Evolutionary conservation across 2,888 invertebrate genomes (phyloP).

Genomic region (Quadriops clusia): DNA sequence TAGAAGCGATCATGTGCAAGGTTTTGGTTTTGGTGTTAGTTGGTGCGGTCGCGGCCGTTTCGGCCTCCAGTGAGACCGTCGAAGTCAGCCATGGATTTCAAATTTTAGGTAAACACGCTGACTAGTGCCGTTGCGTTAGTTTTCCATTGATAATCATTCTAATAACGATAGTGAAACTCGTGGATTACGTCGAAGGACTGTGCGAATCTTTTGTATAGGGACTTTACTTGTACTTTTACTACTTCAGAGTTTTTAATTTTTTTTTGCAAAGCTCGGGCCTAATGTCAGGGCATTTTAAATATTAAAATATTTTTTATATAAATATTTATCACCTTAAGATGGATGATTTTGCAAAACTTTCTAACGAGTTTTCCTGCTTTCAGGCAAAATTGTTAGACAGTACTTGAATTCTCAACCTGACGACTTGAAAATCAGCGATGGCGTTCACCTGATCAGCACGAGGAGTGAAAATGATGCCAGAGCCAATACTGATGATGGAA

Average conservation of each 20-base stretch:
- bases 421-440: constrained; percentile 48
- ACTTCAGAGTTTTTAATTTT: no score
- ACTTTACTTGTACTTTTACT: no score
- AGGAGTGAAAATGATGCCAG: constrained; percentile 38
- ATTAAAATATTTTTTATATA: no score
- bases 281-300: no score
- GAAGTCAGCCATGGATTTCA: constrained; percentile 26
- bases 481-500: constrained; percentile 40
- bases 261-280: no score
- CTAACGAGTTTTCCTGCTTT: constrained; percentile 25
- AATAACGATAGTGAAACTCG: no score
- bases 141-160: no score
- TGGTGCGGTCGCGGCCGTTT: constrained; percentile 15
- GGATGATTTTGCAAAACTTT: constrained; percentile 25
- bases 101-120: constrained; percentile 32
- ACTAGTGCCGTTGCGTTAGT: no score
- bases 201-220: no score
- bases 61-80: constrained; percentile 19
- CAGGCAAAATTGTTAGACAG: constrained; percentile 40
- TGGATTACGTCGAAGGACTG: no score
- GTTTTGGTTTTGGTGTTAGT: constrained; percentile 25
- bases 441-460: constrained; percentile 49
- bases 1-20: constrained; percentile 21
- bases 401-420: constrained; percentile 40
- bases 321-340: no score